These are phyloP conservation scores for Mormyrops boulengeri DNA, from an alignment of 2,797 vertebrate genomes.

Conservation along the genomic window DNA sequence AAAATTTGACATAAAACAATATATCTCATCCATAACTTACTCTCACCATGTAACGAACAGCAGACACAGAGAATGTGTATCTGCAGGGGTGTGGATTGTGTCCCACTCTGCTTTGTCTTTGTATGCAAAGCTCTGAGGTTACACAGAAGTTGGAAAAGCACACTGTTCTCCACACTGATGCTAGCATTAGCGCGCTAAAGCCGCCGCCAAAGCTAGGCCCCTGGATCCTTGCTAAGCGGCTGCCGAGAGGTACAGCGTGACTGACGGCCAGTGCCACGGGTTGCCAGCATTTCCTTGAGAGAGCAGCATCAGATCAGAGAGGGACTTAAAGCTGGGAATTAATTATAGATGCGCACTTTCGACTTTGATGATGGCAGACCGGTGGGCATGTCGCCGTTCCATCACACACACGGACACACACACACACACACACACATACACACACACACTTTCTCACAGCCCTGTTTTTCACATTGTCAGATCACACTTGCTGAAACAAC, in stretches of 20 bases:
- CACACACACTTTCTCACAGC: constrained; percentile 55
- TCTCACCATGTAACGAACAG: background rate
- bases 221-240: constrained; percentile 64
- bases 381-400: constrained; percentile 56
- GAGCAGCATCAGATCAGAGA: constrained; percentile 70
- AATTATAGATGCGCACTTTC: constrained; percentile 76
- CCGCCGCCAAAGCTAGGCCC: constrained; percentile 63
- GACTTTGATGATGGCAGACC: constrained; percentile 69
- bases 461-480: constrained; percentile 73
- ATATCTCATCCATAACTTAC: background rate
- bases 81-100: background rate
- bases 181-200: constrained; percentile 64
- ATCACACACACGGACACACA: constrained; percentile 46
- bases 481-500: constrained; percentile 81
- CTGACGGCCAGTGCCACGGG: constrained; percentile 65
- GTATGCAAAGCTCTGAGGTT: background rate
- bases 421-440: constrained; percentile 34
- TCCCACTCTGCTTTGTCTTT: background rate
- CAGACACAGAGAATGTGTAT: background rate
- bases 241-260: constrained; percentile 62
- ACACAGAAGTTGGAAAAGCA: background rate
- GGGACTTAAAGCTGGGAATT: constrained; percentile 71
- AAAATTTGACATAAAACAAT: background rate
- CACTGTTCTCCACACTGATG: constrained; percentile 26
- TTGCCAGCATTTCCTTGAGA: constrained; percentile 63